phyloP scores from a whole-genome alignment of 2,113 vertebrate species.

The Antechinus flavipes region DNA sequence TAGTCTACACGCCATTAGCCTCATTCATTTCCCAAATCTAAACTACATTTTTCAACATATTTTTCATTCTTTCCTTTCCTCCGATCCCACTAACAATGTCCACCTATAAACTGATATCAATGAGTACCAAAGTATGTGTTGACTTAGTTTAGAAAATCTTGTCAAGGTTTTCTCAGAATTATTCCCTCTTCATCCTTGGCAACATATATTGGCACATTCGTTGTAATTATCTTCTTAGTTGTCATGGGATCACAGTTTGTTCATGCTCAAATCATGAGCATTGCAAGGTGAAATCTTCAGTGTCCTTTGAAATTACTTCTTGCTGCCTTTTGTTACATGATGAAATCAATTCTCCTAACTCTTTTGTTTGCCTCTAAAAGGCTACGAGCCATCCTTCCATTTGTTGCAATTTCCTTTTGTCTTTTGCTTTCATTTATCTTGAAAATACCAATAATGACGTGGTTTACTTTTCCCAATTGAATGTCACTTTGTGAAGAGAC shows the following conservation, averaged over 20 bases:
- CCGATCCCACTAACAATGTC: not conserved
- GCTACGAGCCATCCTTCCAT: not conserved
- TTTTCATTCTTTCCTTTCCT: not conserved
- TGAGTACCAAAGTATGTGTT: not conserved
- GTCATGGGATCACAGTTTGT: not conserved
- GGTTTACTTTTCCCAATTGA: not conserved
- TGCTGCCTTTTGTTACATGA: not conserved
- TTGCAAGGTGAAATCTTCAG: not conserved
- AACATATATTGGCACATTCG: not conserved
- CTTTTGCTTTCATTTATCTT: not conserved
- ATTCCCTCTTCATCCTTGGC: not conserved
- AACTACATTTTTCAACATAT: not conserved
- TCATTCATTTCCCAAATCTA: not conserved
- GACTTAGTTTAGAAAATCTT: not conserved
- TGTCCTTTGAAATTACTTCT: not conserved
- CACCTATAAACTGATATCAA: not conserved
- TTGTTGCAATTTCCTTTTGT: not conserved
- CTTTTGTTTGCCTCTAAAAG: not conserved
- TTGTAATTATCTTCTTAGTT: not conserved
- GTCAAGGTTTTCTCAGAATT: not conserved
- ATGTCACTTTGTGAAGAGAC: not conserved
- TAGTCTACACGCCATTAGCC: not conserved
- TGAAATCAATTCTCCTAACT: not conserved
- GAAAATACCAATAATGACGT: not conserved
- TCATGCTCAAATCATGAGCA: not conserved